phyloP scores from a whole-genome alignment of 2,113 vertebrate species.

The Oncorhynchus keta region DNA sequence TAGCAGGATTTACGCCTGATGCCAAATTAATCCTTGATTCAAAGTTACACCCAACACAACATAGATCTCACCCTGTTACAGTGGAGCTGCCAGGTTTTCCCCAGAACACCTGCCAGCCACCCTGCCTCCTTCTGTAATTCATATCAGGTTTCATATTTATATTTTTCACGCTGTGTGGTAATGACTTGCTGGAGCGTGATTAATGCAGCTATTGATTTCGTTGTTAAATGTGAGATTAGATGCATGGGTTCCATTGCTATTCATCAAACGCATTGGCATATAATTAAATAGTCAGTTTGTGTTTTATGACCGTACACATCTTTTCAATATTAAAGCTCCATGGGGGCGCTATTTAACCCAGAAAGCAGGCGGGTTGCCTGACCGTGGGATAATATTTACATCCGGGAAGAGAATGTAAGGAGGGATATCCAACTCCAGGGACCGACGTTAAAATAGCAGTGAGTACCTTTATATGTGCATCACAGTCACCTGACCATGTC shows the following conservation, averaged over 20 bases:
- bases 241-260: slow-evolving; percentile 81
- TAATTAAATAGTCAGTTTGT: slow-evolving; percentile 92
- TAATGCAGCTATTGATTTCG: slow-evolving; percentile 93
- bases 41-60: slow-evolving; percentile 68
- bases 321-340: slow-evolving; percentile 80
- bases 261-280: slow-evolving; percentile 89
- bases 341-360: slow-evolving; percentile 46
- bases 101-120: neutral
- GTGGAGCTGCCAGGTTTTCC: slow-evolving; percentile 23
- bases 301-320: slow-evolving; percentile 81
- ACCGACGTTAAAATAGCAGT: slow-evolving; percentile 26
- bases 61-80: slow-evolving; percentile 41
- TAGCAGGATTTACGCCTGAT: slow-evolving; percentile 76
- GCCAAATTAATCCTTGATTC: slow-evolving; percentile 81
- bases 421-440: slow-evolving; percentile 26
- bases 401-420: slow-evolving; percentile 27
- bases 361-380: slow-evolving; percentile 16
- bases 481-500: slow-evolving; percentile 35
- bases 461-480: slow-evolving; percentile 30
- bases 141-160: slow-evolving; percentile 1
- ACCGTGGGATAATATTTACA: slow-evolving; percentile 35
- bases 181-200: slow-evolving; percentile 77
- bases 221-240: slow-evolving; percentile 91
- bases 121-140: slow-evolving; percentile 23
- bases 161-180: slow-evolving; percentile 42